These are phyloP conservation scores for Mizuhopecten yessoensis DNA, from an alignment of 1,140 invertebrate species.

Conservation along the genomic window DNA sequence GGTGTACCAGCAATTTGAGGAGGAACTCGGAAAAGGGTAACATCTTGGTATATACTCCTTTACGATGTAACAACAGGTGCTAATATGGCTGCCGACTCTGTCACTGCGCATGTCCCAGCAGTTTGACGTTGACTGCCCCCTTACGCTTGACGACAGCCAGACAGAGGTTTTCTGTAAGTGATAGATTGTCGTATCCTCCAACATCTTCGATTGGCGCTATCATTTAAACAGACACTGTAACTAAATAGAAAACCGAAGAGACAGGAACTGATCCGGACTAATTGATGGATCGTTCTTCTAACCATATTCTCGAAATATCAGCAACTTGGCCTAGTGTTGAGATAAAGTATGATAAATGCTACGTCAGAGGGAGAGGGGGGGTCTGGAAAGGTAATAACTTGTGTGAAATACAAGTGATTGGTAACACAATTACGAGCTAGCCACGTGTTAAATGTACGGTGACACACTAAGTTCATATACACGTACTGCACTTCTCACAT, in stretches of 20 bases:
- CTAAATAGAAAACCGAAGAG: not conserved
- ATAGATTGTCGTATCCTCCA: not conserved
- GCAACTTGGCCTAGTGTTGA: not conserved
- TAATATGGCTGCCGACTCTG: not conserved
- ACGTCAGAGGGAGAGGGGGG: not conserved
- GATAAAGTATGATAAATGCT: not conserved
- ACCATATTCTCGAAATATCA: not conserved
- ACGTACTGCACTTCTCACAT: no score
- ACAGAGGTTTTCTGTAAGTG: not conserved
- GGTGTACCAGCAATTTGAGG: no score
- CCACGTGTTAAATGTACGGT: no score
- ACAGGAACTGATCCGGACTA: not conserved
- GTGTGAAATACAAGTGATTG: not conserved
- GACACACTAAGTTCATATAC: no score
- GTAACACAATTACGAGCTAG: not conserved
- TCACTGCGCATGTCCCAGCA: conserved; percentile 17
- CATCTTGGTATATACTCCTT: no score
- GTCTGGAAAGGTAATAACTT: not conserved
- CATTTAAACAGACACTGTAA: not conserved
- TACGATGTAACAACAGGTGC: no score
- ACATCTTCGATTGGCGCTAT: not conserved
- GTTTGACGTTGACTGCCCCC: not conserved
- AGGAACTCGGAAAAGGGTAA: no score
- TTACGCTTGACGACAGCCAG: not conserved
- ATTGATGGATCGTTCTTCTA: conserved; percentile 2